Base-by-base conservation (phyloP, 1,140 invertebrate species). In the Lethrus apterus region DNA sequence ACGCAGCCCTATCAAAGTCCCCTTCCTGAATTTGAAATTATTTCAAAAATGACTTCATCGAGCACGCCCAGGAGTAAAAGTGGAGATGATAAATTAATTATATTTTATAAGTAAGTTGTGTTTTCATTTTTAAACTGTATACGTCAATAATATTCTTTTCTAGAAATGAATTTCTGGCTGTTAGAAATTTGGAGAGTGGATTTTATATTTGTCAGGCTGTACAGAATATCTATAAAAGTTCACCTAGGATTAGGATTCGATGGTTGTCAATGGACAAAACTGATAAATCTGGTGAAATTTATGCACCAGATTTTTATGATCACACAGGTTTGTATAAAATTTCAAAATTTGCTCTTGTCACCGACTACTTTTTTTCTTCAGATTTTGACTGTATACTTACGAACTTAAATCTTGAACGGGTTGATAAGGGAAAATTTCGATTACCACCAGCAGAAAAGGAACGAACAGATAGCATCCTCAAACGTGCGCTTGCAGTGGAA, bases 181-280 rank as follows among this genome's bases (percentile, higher is more conserved):
- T 93, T 1, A 75, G 91, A 54, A 93, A 93, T 68, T 81, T 84
- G 2, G 81, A 88, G 69, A 87, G 86, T 31, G 81, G 85, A 32
- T 93, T 93, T 69, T 95, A 88, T 64, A 77, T 95, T 29, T 95
- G 91, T 65, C 88, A 92, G 69, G 80, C 88, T 3, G 79, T 86
- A 67, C 89, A 93, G 71, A 93, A 93, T 71, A 85, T 95, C 42
- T 92, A 89, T 65, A 86, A 84, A 64, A 80, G 79, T 10, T 82
- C 81, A 44, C 75, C 79, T 43, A 82, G 82, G 62, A 90, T 93
- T 59, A 83, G 83, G 58, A 93, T 94, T 59, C 80, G 89, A 57
- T 94, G 91, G 91, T 68, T 93, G 21, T 87, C 86, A 3, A 82
- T 84, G 69, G 80, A 84, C 48, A 79, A 80, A 63, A 59, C 54